A percentile compares a stretch with the other conserved stretches of the same genome.
These are phyloP conservation scores for Semotilus atromaculatus DNA, from an alignment of 2,797 vertebrate species.

Conservation along the genomic window DNA sequence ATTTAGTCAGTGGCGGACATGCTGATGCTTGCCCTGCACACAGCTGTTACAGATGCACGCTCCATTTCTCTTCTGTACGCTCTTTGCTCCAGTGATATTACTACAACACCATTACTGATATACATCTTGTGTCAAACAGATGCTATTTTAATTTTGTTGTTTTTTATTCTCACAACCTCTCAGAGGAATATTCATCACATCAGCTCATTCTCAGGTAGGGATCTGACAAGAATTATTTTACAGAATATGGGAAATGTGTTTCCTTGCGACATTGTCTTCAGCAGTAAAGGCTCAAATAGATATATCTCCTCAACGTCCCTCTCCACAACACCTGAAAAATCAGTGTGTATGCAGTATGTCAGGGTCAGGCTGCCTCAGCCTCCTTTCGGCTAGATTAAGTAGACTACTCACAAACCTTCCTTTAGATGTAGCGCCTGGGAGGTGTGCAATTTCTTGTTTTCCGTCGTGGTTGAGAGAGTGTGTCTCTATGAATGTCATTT, in stretches of 20 bases:
- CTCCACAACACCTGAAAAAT: constrained; percentile 35
- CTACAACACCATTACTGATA: not conserved
- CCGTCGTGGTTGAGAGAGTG: constrained; percentile 57
- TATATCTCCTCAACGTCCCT: constrained; percentile 40
- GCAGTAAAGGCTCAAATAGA: not conserved
- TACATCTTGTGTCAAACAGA: constrained; percentile 10
- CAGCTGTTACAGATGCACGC: not conserved
- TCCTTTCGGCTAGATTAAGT: constrained; percentile 39
- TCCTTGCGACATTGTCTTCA: constrained; percentile 41
- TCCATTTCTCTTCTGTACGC: not conserved
- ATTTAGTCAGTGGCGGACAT: not conserved
- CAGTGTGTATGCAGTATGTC: constrained; percentile 70
- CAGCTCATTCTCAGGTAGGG: constrained; percentile 4
- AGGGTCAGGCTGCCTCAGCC: constrained; percentile 64
- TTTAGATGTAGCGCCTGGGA: constrained; percentile 50
- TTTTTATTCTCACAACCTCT: constrained; percentile 14
- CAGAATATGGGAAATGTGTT: constrained; percentile 21
- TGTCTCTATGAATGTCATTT: constrained; percentile 48
- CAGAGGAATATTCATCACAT: not conserved
- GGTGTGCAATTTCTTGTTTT: constrained; percentile 63
- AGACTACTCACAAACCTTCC: constrained; percentile 55
- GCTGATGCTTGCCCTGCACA: not conserved
- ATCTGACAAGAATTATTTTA: not conserved
- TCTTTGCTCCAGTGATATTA: not conserved
- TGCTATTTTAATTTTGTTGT: not conserved